Percentiles rank a stretch among this genome's conserved stretches.
These are phyloP conservation scores for Hippocampus mohnikei DNA, from an alignment of 2,113 vertebrate genomes.

Conservation along the genomic window DNA sequence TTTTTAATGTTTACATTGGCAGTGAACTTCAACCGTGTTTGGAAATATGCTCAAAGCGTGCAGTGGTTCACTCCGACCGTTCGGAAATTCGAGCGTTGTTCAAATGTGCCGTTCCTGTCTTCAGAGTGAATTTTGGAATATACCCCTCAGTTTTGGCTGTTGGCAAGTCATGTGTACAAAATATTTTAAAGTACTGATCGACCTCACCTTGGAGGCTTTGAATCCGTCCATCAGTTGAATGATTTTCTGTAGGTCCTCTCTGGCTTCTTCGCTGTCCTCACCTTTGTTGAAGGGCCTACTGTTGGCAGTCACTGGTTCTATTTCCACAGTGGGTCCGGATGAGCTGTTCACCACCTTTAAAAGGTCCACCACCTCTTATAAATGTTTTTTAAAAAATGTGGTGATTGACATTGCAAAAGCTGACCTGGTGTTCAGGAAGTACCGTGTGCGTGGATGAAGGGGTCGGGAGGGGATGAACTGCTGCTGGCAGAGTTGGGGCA, in stretches of 20 bases:
- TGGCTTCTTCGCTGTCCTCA: conserved; percentile 11
- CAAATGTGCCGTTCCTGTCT: too few species aligned
- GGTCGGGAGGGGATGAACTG: not conserved
- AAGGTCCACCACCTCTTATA: not conserved
- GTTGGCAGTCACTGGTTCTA: conserved; percentile 16
- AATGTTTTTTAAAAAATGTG: too few species aligned
- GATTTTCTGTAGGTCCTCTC: conserved; percentile 64
- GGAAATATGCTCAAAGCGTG: too few species aligned
- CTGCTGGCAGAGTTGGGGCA: not conserved
- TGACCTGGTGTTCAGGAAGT: not conserved
- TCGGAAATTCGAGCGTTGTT: too few species aligned
- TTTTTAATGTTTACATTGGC: too few species aligned
- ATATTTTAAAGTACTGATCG: not conserved
- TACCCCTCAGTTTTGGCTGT: not conserved
- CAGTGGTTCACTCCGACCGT: too few species aligned
- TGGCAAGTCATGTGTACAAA: not conserved
- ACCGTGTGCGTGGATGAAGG: not conserved
- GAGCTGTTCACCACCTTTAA: not conserved
- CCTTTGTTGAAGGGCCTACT: conserved; percentile 6
- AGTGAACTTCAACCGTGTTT: too few species aligned
- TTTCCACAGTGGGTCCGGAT: not conserved
- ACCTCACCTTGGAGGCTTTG: conserved; percentile 85
- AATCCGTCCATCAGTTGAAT: conserved; percentile 81
- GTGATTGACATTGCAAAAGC: too few species aligned
- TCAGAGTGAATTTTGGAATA: too few species aligned